Percentiles rank a stretch among this genome's conserved stretches.
These are phyloP conservation scores for Plagodis pulveraria DNA, from an alignment of 2,888 invertebrate genomes.

Conservation along the genomic window DNA sequence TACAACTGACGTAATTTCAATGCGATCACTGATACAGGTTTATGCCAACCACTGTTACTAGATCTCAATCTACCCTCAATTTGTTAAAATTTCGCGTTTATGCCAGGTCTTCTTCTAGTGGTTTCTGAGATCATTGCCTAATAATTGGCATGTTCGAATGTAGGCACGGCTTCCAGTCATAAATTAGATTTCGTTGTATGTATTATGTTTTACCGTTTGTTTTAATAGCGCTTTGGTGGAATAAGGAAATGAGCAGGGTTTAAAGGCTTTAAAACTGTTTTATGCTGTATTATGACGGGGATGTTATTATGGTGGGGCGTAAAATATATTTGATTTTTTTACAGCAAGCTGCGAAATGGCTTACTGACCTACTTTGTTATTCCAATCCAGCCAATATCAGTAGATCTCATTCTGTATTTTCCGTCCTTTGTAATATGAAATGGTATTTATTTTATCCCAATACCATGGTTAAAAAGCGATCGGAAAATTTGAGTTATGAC, in stretches of 20 bases:
- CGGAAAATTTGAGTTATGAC: no score
- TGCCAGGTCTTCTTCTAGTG: not conserved
- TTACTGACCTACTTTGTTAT: no score
- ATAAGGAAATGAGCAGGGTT: constrained; percentile 35
- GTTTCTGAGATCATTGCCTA: constrained; percentile 11
- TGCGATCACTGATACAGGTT: constrained; percentile 23
- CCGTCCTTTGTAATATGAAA: no score
- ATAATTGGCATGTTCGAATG: constrained; percentile 21
- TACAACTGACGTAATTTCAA: constrained; percentile 26
- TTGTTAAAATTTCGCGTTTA: not conserved
- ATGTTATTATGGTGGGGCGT: constrained; percentile 9
- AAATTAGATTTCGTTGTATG: constrained; percentile 32
- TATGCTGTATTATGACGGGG: constrained; percentile 18
- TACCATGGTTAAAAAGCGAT: no score
- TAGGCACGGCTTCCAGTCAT: constrained; percentile 24
- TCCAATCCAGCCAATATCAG: no score
- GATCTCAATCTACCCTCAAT: constrained; percentile 3
- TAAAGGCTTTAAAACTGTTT: constrained; percentile 25
- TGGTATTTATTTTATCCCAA: no score
- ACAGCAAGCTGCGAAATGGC: not conserved
- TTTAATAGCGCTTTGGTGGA: constrained; percentile 28
- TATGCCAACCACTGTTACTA: constrained; percentile 5
- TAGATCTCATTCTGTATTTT: no score
- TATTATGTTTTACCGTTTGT: constrained; percentile 31
- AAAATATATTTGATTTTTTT: constrained; percentile 6